Evolutionary conservation across 2,797 vertebrate genomes (phyloP), one percentile per base, ranked within the genome.

Genomic region (Oophaga sylvatica): DNA sequence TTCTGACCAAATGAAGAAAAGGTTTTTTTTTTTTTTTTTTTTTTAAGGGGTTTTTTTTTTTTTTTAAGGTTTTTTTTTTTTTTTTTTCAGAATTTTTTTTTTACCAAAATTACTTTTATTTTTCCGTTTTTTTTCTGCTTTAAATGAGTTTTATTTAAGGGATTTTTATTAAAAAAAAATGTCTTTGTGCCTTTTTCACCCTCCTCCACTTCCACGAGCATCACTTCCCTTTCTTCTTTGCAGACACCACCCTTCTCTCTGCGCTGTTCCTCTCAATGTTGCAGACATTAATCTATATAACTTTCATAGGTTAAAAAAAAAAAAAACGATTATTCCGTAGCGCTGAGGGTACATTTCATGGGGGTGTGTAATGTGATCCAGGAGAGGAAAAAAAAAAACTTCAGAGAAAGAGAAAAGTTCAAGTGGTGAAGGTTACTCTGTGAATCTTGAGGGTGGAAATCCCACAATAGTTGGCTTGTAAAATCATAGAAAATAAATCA

Each of bases 301-400:
- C 83, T 76, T 75, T 29, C 83, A 77, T 60, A 48, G 63, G 78
- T 73, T 31, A n/a, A n/a, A n/a, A n/a, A n/a, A n/a, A 22, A 85
- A 67, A 22, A 85, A 67, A 65, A 31, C 59, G 29, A 76, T 76
- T 67, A 77, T 85, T 29, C 26, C 19, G 29, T 77, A 53, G 60
- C 26, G 45, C 73, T 65, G 48, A 77, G 76, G 48, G 41, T 76
- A 35, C 60, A 22, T 85, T 77, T 65, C 41, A 62, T 84, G 60
- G 41, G 45, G 19, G 83, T 12, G 11, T 85, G 83, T 77, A 85
- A 85, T 29, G 73, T 78, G 83, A 85, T 85, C 83, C 83, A 31
- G 45, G 41, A 75, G 8, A 48, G 59, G 59, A n/a, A 26, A 19
- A 77, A 77, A 41, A n/a, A 77, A 62, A 45, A 80, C 3, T 45